These are phyloP conservation scores for Sinodicranocentrus sp. DNA, from an alignment of 2,888 invertebrate species.

Conservation along the genomic window DNA sequence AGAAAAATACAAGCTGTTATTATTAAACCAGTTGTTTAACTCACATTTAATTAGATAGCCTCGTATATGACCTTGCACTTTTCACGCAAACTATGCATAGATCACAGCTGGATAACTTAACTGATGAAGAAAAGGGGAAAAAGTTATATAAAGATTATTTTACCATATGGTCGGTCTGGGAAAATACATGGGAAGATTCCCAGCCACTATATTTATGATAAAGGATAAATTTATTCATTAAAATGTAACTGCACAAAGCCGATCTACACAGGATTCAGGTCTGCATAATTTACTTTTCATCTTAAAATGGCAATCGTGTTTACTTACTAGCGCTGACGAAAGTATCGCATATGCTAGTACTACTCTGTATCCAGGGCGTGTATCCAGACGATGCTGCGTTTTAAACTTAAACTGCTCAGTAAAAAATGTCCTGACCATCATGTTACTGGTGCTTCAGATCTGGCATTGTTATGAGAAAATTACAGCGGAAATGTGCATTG, in stretches of 20 bases:
- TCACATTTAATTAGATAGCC: slow-evolving; percentile 11
- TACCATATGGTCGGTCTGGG: slow-evolving; percentile 6
- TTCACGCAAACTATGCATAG: slow-evolving; percentile 7
- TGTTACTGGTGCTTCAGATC: slow-evolving; percentile 1
- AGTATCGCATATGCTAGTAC: too few relatives aligned
- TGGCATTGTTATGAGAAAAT: slow-evolving; percentile 8
- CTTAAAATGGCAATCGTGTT: too few relatives aligned
- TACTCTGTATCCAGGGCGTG: too few relatives aligned
- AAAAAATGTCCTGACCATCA: background rate
- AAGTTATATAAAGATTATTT: background rate
- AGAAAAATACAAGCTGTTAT: slow-evolving; percentile 19
- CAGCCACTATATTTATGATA: background rate
- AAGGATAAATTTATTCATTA: too few relatives aligned
- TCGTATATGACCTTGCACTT: slow-evolving; percentile 39
- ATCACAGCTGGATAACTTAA: background rate
- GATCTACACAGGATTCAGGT: too few relatives aligned
- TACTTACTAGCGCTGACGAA: too few relatives aligned
- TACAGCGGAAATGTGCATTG: background rate
- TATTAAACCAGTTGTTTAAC: slow-evolving; percentile 11
- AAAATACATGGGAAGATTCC: background rate
- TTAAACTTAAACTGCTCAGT: too few relatives aligned
- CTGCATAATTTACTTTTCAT: too few relatives aligned
- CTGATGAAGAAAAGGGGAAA: background rate
- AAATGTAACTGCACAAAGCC: too few relatives aligned
- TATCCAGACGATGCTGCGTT: too few relatives aligned